Conservation (phyloP, 2,888 invertebrate species). For the Phrixothrix hirtus region DNA sequence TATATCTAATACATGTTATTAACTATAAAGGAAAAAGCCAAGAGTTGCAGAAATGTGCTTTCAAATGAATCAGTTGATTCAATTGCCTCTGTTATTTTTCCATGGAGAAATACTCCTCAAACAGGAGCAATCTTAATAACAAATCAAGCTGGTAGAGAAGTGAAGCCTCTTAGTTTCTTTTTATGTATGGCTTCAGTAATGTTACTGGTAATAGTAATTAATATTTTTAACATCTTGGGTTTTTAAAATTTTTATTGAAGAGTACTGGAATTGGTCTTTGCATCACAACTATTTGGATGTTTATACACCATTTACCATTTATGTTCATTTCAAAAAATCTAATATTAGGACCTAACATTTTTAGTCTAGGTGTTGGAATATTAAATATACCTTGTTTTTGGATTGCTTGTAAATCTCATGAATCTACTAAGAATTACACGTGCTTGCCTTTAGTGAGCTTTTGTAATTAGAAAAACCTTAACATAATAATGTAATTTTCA, state of each 20-base stretch:
- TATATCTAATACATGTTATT: too few species aligned
- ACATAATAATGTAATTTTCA: too few species aligned
- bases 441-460: too few species aligned
- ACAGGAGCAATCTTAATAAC: conserved; percentile 17
- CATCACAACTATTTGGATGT: conserved; percentile 28
- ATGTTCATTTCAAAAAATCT: too few species aligned
- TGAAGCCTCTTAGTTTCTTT: conserved; percentile 29
- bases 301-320: too few species aligned
- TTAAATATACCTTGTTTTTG: conserved; percentile 34
- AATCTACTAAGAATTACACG: conserved; percentile 27
- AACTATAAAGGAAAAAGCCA: too few species aligned
- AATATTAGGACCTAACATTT: conserved; percentile 28
- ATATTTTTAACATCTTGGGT: neutral
- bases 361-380: conserved; percentile 30
- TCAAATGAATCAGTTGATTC: conserved; percentile 32
- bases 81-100: conserved; percentile 31
- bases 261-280: conserved; percentile 26
- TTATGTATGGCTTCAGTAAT: conserved; percentile 33
- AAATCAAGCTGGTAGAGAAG: conserved; percentile 24
- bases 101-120: conserved; percentile 18
- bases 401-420: conserved; percentile 35
- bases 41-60: too few species aligned
- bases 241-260: conserved; percentile 18
- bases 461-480: conserved; percentile 22
- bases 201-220: conserved; percentile 26